These are phyloP conservation scores for Fragum whitleyi DNA, from an alignment of 2,888 invertebrate species.

Conservation along the genomic window DNA sequence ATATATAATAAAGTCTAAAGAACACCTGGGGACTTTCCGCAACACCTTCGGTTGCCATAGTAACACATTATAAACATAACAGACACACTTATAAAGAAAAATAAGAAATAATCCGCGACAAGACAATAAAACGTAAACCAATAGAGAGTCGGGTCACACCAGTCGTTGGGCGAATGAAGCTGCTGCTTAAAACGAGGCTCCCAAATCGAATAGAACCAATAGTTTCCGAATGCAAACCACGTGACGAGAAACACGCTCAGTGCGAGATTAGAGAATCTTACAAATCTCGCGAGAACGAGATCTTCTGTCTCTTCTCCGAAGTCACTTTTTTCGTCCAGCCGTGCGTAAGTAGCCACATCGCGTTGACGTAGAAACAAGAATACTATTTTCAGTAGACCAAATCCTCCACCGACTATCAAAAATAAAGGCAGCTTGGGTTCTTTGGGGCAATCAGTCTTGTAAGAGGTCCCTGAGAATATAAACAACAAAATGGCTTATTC, in stretches of 20 bases:
- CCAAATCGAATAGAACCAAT: slow-evolving; percentile 92
- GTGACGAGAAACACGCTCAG: slow-evolving; percentile 90
- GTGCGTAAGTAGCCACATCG: slow-evolving; percentile 87
- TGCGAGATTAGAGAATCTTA: slow-evolving; percentile 88
- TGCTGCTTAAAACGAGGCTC: slow-evolving; percentile 91
- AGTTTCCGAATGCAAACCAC: slow-evolving; percentile 93
- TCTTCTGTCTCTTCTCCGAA: slow-evolving; percentile 70
- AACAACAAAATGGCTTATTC: neutral
- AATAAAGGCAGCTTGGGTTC: slow-evolving; percentile 92
- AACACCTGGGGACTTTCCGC: slow-evolving; percentile 21
- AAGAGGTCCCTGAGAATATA: slow-evolving; percentile 90
- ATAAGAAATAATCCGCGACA: slow-evolving; percentile 17
- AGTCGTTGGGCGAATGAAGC: slow-evolving; percentile 91
- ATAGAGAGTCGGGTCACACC: slow-evolving; percentile 88
- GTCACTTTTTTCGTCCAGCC: slow-evolving; percentile 77
- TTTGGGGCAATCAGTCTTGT: slow-evolving; percentile 91
- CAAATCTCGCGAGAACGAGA: slow-evolving; percentile 45
- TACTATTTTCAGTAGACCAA: slow-evolving; percentile 89
- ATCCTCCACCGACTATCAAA: slow-evolving; percentile 93
- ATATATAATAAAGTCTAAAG: slow-evolving; percentile 13
- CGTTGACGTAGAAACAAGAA: slow-evolving; percentile 89
- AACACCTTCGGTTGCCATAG: slow-evolving; percentile 27
- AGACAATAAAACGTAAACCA: slow-evolving; percentile 33
- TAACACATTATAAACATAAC: slow-evolving; percentile 21
- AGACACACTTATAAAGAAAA: slow-evolving; percentile 21